Percentiles rank a stretch among this genome's conserved stretches.
Conservation (phyloP, 92 coral and sea anemone genomes). For the Diadumene lineata region DNA sequence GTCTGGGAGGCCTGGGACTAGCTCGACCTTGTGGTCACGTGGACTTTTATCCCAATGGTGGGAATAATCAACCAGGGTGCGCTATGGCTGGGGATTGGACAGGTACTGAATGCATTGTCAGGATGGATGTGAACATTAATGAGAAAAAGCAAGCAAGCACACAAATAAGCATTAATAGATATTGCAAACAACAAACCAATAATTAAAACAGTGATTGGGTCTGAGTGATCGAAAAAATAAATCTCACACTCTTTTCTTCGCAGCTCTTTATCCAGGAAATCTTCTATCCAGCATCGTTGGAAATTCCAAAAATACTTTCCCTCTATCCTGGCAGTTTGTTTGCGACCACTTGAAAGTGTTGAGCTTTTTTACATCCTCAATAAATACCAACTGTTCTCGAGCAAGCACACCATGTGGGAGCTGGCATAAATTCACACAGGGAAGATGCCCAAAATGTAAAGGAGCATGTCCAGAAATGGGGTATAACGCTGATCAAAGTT, state of each 20-base stretch:
- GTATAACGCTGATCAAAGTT: constrained; percentile 67
- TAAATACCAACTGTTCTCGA: constrained; percentile 66
- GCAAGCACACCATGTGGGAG: constrained; percentile 64
- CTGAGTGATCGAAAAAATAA: no score
- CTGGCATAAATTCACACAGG: constrained; percentile 80
- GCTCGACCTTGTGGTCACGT: constrained; percentile 84
- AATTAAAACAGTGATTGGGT: no score
- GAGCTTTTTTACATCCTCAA: constrained; percentile 75
- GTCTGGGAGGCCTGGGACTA: constrained; percentile 66
- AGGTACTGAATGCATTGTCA: constrained; percentile 30
- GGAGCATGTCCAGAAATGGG: constrained; percentile 85
- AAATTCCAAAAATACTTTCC: background rate
- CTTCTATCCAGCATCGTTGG: background rate
- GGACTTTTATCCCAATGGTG: constrained; percentile 97
- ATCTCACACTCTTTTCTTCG: no score
- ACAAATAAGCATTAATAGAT: no score
- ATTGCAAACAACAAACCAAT: no score
- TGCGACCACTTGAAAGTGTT: constrained; percentile 94
- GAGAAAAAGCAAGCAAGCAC: no score
- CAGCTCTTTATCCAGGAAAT: background rate
- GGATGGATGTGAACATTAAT: no score
- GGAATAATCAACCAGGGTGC: constrained; percentile 89
- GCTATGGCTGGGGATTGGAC: constrained; percentile 18
- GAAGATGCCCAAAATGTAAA: constrained; percentile 60
- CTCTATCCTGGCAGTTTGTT: constrained; percentile 31